Evolutionary conservation across 1,140 invertebrate genomes (phyloP).

Genomic region (Littorina saxatilis): DNA sequence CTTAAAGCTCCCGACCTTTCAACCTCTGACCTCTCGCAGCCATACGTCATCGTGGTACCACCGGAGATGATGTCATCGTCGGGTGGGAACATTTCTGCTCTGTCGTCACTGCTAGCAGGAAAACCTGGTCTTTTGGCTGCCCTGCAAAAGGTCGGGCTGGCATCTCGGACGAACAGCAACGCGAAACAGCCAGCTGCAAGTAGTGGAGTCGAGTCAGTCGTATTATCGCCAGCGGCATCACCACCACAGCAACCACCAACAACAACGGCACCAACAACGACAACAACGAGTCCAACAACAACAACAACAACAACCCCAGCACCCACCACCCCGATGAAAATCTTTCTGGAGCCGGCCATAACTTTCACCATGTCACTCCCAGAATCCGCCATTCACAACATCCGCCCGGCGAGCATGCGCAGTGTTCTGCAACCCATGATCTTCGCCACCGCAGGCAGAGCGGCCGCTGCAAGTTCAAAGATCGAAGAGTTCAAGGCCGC

Average conservation of each 20-base stretch:
- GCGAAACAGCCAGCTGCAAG: neutral
- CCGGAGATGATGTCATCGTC: neutral
- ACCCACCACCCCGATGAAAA: constrained; percentile 5
- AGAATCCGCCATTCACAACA: neutral
- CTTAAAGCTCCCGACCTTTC: neutral
- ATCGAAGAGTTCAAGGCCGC: constrained; percentile 29
- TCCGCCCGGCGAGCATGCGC: neutral
- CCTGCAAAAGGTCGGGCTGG: too few species aligned
- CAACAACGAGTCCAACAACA: neutral
- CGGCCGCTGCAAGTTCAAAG: neutral
- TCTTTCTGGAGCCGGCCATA: constrained; percentile 6
- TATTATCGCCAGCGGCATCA: neutral
- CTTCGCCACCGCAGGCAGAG: constrained; percentile 9
- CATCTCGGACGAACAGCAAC: neutral
- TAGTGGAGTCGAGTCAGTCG: too few species aligned
- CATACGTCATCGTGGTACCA: neutral
- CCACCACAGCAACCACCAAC: neutral
- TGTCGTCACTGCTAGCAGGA: neutral
- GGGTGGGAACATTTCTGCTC: neutral
- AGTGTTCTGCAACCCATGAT: constrained; percentile 26
- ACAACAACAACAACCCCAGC: neutral
- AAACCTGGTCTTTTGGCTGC: neutral
- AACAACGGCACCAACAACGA: neutral
- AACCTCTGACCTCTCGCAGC: neutral
- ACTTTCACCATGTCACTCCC: constrained; percentile 26